Percentiles rank a stretch among this genome's conserved stretches.
Evolutionary conservation across 2,888 invertebrate genomes (phyloP).

Genomic region (Tholera decimalis): DNA sequence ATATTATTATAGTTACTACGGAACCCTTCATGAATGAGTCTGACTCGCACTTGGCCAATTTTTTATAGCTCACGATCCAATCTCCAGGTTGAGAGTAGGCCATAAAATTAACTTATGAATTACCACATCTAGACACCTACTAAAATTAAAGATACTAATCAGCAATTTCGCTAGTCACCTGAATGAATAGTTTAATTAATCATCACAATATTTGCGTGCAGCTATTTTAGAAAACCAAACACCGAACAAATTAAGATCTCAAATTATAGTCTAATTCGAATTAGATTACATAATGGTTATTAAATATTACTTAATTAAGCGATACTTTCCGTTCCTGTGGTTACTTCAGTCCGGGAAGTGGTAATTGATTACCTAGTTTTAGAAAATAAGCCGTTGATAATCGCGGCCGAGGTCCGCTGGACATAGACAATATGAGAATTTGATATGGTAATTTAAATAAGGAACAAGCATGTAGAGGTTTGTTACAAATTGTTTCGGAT

Average conservation of each 20-base stretch:
- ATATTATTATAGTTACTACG: no score
- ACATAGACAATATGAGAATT: conserved; percentile 61
- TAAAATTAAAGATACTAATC: not conserved
- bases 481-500: conserved; percentile 2
- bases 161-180: conserved; percentile 8
- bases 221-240: conserved; percentile 49
- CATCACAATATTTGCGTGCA: conserved; percentile 45
- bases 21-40: no score
- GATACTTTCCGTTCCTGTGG: conserved; percentile 63
- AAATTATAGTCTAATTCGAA: conserved; percentile 25
- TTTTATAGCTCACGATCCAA: not conserved
- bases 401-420: conserved; percentile 66
- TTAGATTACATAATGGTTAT: conserved; percentile 33
- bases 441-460: conserved; percentile 51
- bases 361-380: conserved; percentile 61
- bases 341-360: conserved; percentile 66
- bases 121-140: not conserved
- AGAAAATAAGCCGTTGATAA: conserved; percentile 68
- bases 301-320: conserved; percentile 34
- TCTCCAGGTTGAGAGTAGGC: no score
- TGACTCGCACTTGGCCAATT: not conserved
- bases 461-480: conserved; percentile 38
- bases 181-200: conserved; percentile 19
- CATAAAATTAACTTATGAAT: not conserved
- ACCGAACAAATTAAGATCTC: conserved; percentile 22